phyloP scores from a whole-genome alignment of 2,113 vertebrate genomes.

The Sapayoa aenigma region DNA sequence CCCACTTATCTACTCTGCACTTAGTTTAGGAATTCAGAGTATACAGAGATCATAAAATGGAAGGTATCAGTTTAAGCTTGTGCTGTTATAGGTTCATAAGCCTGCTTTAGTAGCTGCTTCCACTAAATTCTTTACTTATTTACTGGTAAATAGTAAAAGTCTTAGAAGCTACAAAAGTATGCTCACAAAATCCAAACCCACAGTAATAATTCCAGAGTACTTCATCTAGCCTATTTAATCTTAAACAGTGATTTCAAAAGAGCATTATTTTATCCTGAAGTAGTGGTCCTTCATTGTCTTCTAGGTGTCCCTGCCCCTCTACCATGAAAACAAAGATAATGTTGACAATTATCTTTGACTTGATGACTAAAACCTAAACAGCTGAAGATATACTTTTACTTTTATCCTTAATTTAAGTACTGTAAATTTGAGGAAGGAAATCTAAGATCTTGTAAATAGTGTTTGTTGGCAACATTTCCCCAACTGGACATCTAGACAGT shows the following conservation, averaged over 20 bases:
- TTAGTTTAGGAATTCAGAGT: not conserved
- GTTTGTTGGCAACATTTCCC: not conserved
- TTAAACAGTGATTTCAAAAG: not conserved
- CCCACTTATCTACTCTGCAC: not conserved
- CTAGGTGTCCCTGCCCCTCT: not conserved
- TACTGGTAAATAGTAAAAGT: not conserved
- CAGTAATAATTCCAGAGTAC: not conserved
- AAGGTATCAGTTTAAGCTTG: not conserved
- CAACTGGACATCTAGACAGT: not conserved
- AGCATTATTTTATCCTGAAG: not conserved
- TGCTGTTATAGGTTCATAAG: not conserved
- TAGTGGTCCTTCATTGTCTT: not conserved
- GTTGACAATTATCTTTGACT: not conserved
- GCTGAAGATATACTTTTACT: not conserved
- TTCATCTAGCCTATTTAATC: not conserved
- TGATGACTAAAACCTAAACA: not conserved
- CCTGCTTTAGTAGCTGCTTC: not conserved
- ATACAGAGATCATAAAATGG: not conserved
- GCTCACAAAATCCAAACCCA: not conserved
- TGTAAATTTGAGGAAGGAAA: not conserved
- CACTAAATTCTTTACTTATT: not conserved
- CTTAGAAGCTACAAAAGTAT: not conserved
- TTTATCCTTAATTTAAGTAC: not conserved
- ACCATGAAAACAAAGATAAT: not conserved
- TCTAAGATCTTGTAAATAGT: not conserved